Conservation (phyloP, 2,113 vertebrate genomes). For the Stegostoma tigrinum region DNA sequence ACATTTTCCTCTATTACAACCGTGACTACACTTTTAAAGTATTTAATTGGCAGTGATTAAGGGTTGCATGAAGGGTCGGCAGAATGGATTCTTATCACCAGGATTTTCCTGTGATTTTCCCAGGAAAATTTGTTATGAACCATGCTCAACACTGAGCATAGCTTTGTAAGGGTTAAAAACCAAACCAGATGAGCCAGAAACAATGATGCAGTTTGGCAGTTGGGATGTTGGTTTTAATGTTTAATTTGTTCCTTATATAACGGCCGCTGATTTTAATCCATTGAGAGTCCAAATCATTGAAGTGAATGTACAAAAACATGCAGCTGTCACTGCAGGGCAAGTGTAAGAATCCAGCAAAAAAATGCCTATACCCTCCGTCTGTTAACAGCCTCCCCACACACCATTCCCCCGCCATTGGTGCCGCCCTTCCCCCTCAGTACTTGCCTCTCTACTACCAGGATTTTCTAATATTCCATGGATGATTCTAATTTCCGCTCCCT, state of each 20-base stretch:
- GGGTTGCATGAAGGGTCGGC: neutral
- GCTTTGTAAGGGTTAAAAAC: neutral
- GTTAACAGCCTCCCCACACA: neutral
- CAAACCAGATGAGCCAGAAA: neutral
- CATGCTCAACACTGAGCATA: neutral
- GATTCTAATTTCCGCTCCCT: neutral
- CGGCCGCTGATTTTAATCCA: slow-evolving; percentile 9
- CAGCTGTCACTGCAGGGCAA: neutral
- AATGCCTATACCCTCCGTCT: neutral
- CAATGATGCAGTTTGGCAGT: neutral
- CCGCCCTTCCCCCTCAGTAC: too few species aligned
- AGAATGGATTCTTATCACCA: neutral
- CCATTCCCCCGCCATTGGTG: neutral
- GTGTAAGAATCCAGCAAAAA: neutral
- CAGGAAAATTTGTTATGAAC: neutral
- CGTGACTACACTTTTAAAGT: neutral
- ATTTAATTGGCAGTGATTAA: neutral
- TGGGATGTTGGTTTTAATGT: slow-evolving; percentile 20
- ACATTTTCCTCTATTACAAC: neutral
- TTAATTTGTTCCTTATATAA: slow-evolving; percentile 13
- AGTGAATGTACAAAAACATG: neutral
- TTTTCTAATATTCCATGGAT: neutral
- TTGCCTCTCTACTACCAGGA: neutral
- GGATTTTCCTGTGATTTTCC: neutral
- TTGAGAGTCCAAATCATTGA: neutral